Evolutionary conservation across 2,113 vertebrate species (phyloP), one percentile per base, ranked within the genome.

Genomic region (Gopherus evgoodei): DNA sequence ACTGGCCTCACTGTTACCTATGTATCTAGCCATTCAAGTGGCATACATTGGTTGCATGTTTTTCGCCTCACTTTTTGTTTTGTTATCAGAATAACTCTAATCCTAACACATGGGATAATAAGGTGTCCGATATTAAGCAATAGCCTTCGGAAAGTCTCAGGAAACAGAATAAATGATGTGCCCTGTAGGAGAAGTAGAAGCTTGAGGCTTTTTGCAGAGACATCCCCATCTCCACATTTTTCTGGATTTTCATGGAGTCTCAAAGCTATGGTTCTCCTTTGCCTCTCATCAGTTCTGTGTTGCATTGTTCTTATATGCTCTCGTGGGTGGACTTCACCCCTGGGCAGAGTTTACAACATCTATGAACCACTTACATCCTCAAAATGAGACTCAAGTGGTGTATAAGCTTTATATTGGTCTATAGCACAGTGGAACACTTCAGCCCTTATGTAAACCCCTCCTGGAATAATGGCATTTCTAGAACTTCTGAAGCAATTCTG

Each of bases 201-300:
- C 47, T 31, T 87, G 88, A 72, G 11, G 54, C 2, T 91, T 54
- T 88, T 1, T 75, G 52, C n/a, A 76, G 65, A 83, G 5, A 1
- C 10, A 3, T 11, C 5, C 65, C 4, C 1, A 0, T 27, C 11
- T 2, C 24, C 0, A 0, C 38, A n/a, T 54, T 49, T 38, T 11
- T 27, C 75, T 80, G 21, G 8, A 5, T 54, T 85, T 84, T 53
- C 50, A 19, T 19, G 29, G 79, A 52, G 17, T 11, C 47, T 29
- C 25, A 69, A 75, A 65, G 27, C 29, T 35, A 11, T 65, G 31
- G 62, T 65, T 65, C 35, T 56, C 5, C 8, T 29, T 44, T 44
- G 25, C 44, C 19, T 50, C 27, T 72, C 72, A 65, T 65, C 29
- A 35, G 62, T 35, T 65, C 5, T 35, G 29, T 65, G 62, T 35